Evolutionary conservation across 2,113 vertebrate genomes (phyloP), one percentile per base, ranked within the genome.

Genomic region (Antigone vipio): DNA sequence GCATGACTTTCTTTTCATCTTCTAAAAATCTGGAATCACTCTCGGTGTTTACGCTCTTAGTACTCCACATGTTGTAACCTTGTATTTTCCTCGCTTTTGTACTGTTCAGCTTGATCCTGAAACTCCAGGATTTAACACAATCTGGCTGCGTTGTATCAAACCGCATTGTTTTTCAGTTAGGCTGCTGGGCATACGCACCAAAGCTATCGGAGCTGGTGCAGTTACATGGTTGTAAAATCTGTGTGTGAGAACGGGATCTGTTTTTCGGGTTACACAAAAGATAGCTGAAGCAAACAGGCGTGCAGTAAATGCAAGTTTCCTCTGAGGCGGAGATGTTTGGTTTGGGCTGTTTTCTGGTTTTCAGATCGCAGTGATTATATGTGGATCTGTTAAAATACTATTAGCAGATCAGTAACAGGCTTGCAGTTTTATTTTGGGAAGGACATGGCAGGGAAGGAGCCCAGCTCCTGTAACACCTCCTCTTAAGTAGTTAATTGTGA

Each of bases 1-100:
- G 89, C 94, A 71, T 74, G 93, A 21, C 82, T 95, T 84, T 84
- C 76, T 95, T 94, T 91, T 82, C 73, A 88, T 93, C 91, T 82
- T 89, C 64, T 73, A 42, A 69, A 88, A 97, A 85, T 88, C 88
- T 95, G 95, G 89, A 94, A 73, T 89, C 92, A 63, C 52, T 93
- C 88, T 88, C 71, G 1, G 87, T 95, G 81, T 91, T 94, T 79
- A 77, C 0, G 3, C 69, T 95, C 77, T 78, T 68, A 59, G 87
- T 78, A 10, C 53, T 76, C 95, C 89, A 82, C 55, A 21, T 62
- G 73, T 80, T 50, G 67, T 80, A 89, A 58, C 84, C 67, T 73
- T 69, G 63, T 71, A 26, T 62, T 80, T 95, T 35, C 63, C 89
- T 89, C 11, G 50, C 32, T 78, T 93, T 78, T 78, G 44, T 87